Evolutionary conservation across 2,888 invertebrate genomes (phyloP).

Genomic region (Digitonthophagus gazella): DNA sequence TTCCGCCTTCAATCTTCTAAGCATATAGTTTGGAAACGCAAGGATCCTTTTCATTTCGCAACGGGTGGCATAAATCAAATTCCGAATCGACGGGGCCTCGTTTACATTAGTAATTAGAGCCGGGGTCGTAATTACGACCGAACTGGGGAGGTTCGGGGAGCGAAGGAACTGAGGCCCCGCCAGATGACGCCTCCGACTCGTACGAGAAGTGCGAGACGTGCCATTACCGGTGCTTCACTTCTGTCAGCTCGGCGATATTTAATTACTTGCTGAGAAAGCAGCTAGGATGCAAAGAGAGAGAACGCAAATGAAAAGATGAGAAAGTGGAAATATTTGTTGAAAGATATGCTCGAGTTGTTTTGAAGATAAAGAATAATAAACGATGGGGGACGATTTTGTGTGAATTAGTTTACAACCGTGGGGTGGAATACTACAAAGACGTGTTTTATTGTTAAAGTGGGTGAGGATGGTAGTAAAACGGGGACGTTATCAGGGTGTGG

Average conservation of each 20-base stretch:
- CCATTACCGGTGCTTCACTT: not conserved
- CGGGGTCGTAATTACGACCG: not conserved
- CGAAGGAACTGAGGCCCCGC: not conserved
- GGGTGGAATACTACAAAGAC: not conserved
- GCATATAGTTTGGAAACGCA: too few species aligned
- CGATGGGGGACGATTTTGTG: too few species aligned
- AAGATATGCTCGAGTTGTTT: too few species aligned
- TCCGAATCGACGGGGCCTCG: constrained; percentile 5
- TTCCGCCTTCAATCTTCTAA: too few species aligned
- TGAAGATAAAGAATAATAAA: not conserved
- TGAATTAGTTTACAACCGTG: not conserved
- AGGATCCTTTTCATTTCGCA: not conserved
- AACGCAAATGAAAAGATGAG: too few species aligned
- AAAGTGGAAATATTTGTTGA: too few species aligned
- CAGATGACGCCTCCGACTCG: not conserved
- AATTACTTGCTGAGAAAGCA: not conserved
- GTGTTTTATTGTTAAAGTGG: not conserved
- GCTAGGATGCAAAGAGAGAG: too few species aligned
- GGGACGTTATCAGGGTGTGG: not conserved
- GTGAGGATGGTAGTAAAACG: not conserved
- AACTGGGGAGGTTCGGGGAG: not conserved
- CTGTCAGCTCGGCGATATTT: constrained; percentile 1
- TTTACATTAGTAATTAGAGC: constrained; percentile 12
- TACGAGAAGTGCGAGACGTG: constrained; percentile 4
- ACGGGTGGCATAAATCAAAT: not conserved